These are phyloP conservation scores for Nowickia ferox DNA, from an alignment of 2,888 invertebrate genomes.

Conservation along the genomic window DNA sequence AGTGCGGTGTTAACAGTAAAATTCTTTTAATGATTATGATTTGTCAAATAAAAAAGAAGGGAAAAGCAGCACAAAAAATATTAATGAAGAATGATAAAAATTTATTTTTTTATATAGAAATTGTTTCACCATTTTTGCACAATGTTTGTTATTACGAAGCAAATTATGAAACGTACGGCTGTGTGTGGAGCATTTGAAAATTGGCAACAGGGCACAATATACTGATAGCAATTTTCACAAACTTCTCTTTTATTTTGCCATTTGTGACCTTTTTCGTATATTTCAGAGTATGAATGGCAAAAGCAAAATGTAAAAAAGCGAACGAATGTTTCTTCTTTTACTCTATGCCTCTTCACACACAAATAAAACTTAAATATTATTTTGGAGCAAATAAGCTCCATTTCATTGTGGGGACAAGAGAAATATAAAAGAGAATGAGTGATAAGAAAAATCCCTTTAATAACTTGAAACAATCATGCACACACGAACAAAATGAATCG, in stretches of 20 bases:
- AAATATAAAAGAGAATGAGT: conserved; percentile 17
- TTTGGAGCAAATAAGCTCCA: conserved; percentile 54
- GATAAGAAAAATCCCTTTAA: conserved; percentile 6
- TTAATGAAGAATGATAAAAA: conserved; percentile 15
- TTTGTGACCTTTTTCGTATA: conserved; percentile 64
- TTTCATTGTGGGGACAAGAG: neutral
- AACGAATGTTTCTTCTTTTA: conserved; percentile 46
- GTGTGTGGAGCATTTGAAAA: conserved; percentile 39
- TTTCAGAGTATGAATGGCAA: conserved; percentile 47
- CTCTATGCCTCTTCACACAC: conserved; percentile 3
- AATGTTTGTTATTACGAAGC: conserved; percentile 19
- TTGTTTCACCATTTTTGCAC: conserved; percentile 61
- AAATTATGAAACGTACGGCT: conserved; percentile 3
- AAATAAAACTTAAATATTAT: neutral
- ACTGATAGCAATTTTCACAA: conserved; percentile 61
- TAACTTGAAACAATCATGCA: neutral
- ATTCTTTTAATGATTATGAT: conserved; percentile 63
- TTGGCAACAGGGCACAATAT: conserved; percentile 59
- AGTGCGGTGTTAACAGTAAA: conserved; percentile 20
- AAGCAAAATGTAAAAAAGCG: conserved; percentile 23
- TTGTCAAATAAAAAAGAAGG: conserved; percentile 49
- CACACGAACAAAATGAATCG: conserved; percentile 18
- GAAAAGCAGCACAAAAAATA: neutral
- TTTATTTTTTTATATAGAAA: neutral
- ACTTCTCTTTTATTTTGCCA: conserved; percentile 55